Conservation (phyloP, 2,888 invertebrate species). For the Drosophila lacicola region DNA sequence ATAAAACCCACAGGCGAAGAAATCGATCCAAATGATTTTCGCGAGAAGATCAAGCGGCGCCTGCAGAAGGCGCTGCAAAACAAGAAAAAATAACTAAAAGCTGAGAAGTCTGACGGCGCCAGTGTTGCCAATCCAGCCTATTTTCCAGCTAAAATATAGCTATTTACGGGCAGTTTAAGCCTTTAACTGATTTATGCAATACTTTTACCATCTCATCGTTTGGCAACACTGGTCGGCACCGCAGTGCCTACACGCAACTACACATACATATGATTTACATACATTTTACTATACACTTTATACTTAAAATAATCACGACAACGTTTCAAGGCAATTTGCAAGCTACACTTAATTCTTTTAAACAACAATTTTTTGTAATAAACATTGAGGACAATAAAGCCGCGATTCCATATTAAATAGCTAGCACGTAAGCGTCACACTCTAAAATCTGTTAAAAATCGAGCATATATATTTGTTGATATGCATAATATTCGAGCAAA, state of each 20-base stretch:
- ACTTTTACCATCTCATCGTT: neutral
- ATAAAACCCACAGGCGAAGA: constrained; percentile 24
- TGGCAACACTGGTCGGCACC: neutral
- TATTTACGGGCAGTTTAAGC: too few relatives aligned
- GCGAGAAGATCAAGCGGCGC: constrained; percentile 83
- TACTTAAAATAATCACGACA: constrained; percentile 26
- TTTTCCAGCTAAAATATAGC: too few relatives aligned
- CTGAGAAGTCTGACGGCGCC: neutral
- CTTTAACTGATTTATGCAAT: neutral
- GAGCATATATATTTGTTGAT: neutral
- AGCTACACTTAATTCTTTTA: constrained; percentile 11
- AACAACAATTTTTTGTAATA: constrained; percentile 40
- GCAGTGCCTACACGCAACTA: constrained; percentile 24
- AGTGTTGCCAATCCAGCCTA: too few relatives aligned
- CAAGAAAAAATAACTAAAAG: constrained; percentile 74
- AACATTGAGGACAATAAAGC: constrained; percentile 61
- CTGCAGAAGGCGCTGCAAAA: constrained; percentile 82
- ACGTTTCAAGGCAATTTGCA: constrained; percentile 25
- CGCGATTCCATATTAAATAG: constrained; percentile 29
- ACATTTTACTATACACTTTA: constrained; percentile 32
- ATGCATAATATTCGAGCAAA: neutral
- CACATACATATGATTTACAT: constrained; percentile 12
- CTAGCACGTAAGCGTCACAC: constrained; percentile 53
- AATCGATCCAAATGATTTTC: constrained; percentile 78
- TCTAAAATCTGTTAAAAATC: neutral